Percentiles rank a stretch among this genome's conserved stretches.
Conservation (phyloP, 1,140 invertebrate species). For the Drosophila prosaltans region DNA sequence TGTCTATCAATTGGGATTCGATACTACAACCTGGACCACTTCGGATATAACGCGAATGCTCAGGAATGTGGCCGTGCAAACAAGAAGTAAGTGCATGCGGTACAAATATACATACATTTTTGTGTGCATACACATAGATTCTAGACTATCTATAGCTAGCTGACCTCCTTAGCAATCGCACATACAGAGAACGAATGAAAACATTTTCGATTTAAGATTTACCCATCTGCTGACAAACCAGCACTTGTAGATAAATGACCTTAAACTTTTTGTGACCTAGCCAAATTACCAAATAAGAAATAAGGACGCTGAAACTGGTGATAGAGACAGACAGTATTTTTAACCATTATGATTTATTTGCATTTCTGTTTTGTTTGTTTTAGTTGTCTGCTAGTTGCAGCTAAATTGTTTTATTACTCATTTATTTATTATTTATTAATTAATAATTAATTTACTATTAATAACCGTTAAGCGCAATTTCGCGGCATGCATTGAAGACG, state of each 20-base stretch:
- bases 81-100: slow-evolving; percentile 89
- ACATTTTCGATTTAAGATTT: slow-evolving; percentile 23
- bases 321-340: too few species aligned
- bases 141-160: slow-evolving; percentile 10
- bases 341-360: too few species aligned
- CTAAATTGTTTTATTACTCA: slow-evolving; percentile 49
- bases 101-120: neutral
- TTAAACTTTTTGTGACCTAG: slow-evolving; percentile 22
- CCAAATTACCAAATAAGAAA: too few species aligned
- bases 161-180: slow-evolving; percentile 14
- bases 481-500: neutral
- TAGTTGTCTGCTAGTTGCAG: neutral
- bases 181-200: slow-evolving; percentile 5
- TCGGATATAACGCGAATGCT: slow-evolving; percentile 87
- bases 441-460: too few species aligned
- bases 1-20: slow-evolving; percentile 86
- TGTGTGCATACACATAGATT: neutral
- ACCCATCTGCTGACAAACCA: slow-evolving; percentile 23
- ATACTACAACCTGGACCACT: slow-evolving; percentile 82
- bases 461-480: too few species aligned
- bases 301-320: too few species aligned
- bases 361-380: neutral
- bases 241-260: slow-evolving; percentile 30
- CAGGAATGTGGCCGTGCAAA: slow-evolving; percentile 86
- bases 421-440: slow-evolving; percentile 50